Evolutionary conservation across 2,113 vertebrate species (phyloP), one percentile per base, ranked within the genome.

Genomic region (Callaeas wilsoni): DNA sequence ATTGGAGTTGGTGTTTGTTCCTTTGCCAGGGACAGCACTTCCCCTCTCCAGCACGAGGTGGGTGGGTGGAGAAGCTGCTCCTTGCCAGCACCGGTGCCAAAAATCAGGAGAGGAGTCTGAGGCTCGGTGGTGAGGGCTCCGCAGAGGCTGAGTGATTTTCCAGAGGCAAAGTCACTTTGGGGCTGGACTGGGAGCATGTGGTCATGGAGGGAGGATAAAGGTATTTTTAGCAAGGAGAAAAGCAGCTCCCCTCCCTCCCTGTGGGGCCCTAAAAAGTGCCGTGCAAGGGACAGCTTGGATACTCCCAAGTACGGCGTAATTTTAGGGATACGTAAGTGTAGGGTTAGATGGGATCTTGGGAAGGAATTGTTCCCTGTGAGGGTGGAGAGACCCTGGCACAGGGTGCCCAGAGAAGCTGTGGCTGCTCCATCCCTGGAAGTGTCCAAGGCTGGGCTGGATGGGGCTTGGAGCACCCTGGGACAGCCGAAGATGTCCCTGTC

Each of bases 151-250:
- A 92, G 89, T 7, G 77, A 9, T 92, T 95, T 92, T 90, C 84
- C 96, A 84, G 89, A 84, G 52, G 56, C 80, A 44, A 22, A 86
- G n/a, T 39, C 41, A 2, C 55, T 87, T 33, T 56, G 29, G 41
- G 90, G 77, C 86, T 88, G 86, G 50, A 4, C 76, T 86, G 76
- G 91, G 73, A 87, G 77, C 7, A 1, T 55, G 69, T 2, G 44
- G 44, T 83, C 69, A 39, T 22, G 32, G 39, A 76, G 74, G 89
- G 74, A 95, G 77, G 77, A 35, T 71, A 82, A 82, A 64, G 55
- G 64, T 91, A 68, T 87, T 96, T 89, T 90, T 90, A 92, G 87
- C 37, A 4, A 69, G 56, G 68, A 79, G 65, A 73, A 94, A 57
- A 88, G 70, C 53, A 49, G 26, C 26, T 87, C 63, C 42, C 15